A percentile compares a stretch with the other conserved stretches of the same genome.
Evolutionary conservation across 2,888 invertebrate genomes (phyloP).

Genomic region (Phragmatobia fuliginosa): DNA sequence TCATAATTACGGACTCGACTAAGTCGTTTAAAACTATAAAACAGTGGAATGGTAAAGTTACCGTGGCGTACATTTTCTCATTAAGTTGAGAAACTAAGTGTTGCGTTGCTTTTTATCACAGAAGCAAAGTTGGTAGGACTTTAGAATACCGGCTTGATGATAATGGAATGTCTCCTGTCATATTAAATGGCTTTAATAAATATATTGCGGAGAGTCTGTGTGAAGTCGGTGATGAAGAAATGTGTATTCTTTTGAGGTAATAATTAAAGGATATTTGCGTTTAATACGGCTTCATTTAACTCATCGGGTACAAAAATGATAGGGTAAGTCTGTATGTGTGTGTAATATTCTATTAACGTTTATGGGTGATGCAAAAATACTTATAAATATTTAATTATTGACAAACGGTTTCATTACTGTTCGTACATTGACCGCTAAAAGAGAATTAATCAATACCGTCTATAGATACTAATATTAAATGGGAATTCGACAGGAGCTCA

Average conservation of each 20-base stretch:
- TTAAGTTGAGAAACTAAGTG: conserved; percentile 65
- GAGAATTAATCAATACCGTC: background rate
- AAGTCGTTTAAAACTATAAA: conserved; percentile 72
- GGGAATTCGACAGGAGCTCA: no score
- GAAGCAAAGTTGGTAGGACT: conserved; percentile 32
- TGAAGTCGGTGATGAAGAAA: conserved; percentile 5
- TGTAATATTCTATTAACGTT: background rate
- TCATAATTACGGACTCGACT: conserved; percentile 57
- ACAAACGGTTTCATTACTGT: background rate
- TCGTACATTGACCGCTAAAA: background rate
- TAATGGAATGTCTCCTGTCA: conserved; percentile 25
- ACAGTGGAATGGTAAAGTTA: conserved; percentile 62
- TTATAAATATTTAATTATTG: background rate
- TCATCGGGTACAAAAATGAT: no score
- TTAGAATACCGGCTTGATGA: conserved; percentile 33
- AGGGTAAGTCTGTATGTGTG: no score
- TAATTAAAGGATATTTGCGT: background rate
- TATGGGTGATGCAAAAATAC: no score
- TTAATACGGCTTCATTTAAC: no score
- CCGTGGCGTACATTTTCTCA: conserved; percentile 75
- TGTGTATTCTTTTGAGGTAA: background rate
- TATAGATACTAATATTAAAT: no score
- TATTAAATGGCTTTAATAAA: conserved; percentile 21
- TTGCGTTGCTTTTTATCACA: conserved; percentile 55
- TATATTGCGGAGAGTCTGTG: conserved; percentile 19